Percentiles rank a stretch among this genome's conserved stretches.
phyloP scores from a whole-genome alignment of 2,797 vertebrate species.

The Emys orbicularis region DNA sequence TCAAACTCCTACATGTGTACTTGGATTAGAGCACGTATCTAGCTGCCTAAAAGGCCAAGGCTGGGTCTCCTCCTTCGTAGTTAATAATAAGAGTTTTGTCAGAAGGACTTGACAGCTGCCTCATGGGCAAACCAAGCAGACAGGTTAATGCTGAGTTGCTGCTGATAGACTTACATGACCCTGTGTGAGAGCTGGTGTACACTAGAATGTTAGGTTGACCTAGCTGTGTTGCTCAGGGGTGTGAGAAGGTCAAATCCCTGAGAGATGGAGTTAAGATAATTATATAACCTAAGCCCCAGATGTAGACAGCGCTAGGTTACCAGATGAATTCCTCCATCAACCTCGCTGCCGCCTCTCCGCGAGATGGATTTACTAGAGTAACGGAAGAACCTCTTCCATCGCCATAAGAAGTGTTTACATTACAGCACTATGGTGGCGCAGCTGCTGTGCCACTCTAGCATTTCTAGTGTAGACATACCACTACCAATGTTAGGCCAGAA shows the following conservation, averaged over 20 bases:
- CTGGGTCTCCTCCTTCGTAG: background rate
- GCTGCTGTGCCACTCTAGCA: background rate
- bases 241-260: background rate
- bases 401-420: too few relatives aligned
- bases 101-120: background rate
- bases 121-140: background rate
- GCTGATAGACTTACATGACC: background rate
- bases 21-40: constrained; percentile 9
- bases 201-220: background rate
- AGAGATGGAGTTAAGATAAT: background rate
- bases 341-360: too few relatives aligned
- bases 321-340: too few relatives aligned
- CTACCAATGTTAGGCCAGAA: background rate
- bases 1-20: background rate
- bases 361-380: too few relatives aligned
- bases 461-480: background rate
- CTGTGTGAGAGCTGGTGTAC: background rate
- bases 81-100: constrained; percentile 3
- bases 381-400: too few relatives aligned
- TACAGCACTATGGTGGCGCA: too few relatives aligned
- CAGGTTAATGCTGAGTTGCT: background rate
- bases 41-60: background rate
- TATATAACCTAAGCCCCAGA: too few relatives aligned
- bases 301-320: too few relatives aligned
- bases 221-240: background rate